Evolutionary conservation across 2,888 invertebrate species (phyloP).

Genomic region (Drosophila pseudotalamancana): DNA sequence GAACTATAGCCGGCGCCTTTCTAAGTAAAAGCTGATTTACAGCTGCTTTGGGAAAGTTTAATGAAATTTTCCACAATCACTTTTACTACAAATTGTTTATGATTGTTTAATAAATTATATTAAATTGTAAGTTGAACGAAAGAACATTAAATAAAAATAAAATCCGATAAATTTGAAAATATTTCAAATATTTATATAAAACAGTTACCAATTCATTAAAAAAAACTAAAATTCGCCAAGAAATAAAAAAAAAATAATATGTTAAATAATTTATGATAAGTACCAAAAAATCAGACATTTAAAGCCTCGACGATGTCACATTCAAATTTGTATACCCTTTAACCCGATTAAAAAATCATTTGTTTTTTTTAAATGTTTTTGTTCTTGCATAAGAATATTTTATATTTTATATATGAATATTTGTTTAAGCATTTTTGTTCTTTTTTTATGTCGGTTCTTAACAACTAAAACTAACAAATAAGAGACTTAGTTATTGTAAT

Average conservation of each 20-base stretch:
- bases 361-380: conserved; percentile 35
- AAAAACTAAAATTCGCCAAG: too few relatives aligned
- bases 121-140: too few relatives aligned
- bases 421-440: conserved; percentile 34
- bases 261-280: too few relatives aligned
- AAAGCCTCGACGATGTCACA: background rate
- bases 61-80: conserved; percentile 23
- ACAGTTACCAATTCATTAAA: too few relatives aligned
- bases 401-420: conserved; percentile 73
- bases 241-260: too few relatives aligned
- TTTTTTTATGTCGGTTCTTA: conserved; percentile 32
- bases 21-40: conserved; percentile 38
- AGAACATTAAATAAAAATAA: too few relatives aligned
- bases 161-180: too few relatives aligned
- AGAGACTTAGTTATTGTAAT: conserved; percentile 10
- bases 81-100: conserved; percentile 14
- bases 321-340: background rate
- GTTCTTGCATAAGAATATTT: conserved; percentile 71
- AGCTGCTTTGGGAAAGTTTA: conserved; percentile 11
- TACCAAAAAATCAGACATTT: too few relatives aligned
- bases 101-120: background rate
- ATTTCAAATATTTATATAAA: too few relatives aligned
- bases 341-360: conserved; percentile 5
- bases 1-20: conserved; percentile 28
- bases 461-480: conserved; percentile 45